Conservation (phyloP, 2,888 invertebrate species). For the Apantesis nais region DNA sequence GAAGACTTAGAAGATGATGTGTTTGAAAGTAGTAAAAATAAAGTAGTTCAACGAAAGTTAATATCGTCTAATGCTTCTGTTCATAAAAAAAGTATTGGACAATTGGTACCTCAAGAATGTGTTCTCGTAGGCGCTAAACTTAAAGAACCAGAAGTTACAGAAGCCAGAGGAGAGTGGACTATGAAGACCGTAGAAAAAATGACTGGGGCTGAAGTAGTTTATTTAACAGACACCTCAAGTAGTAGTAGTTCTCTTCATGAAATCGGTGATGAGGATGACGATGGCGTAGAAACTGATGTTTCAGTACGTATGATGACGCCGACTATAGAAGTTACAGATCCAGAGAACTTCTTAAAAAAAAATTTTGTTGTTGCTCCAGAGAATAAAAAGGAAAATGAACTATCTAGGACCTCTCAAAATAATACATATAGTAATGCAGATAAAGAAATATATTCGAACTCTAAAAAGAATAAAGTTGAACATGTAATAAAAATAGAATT, state of each 20-base stretch:
- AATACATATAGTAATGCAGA: neutral
- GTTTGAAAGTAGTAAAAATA: slow-evolving; percentile 69
- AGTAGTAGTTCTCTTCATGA: slow-evolving; percentile 87
- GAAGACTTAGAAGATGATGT: slow-evolving; percentile 83
- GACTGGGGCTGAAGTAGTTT: slow-evolving; percentile 88
- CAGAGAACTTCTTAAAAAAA: slow-evolving; percentile 74
- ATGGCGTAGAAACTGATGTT: slow-evolving; percentile 77
- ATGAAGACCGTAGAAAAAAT: slow-evolving; percentile 81
- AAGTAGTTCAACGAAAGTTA: slow-evolving; percentile 49
- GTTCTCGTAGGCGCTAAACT: slow-evolving; percentile 87
- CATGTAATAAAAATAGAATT: slow-evolving; percentile 23
- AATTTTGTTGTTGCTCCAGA: slow-evolving; percentile 56
- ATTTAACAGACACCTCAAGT: slow-evolving; percentile 88
- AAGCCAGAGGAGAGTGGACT: slow-evolving; percentile 85
- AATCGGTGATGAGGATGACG: slow-evolving; percentile 77
- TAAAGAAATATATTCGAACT: neutral
- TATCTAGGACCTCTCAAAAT: neutral
- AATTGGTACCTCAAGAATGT: slow-evolving; percentile 78
- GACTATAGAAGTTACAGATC: slow-evolving; percentile 80
- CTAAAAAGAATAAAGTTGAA: slow-evolving; percentile 2
- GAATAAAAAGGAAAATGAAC: slow-evolving; percentile 23
- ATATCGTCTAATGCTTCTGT: slow-evolving; percentile 51
- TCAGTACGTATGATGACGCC: slow-evolving; percentile 81
- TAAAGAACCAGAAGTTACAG: slow-evolving; percentile 83
- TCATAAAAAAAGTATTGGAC: slow-evolving; percentile 66